Percentiles rank a stretch among this genome's conserved stretches.
Conservation (phyloP, 2,888 invertebrate genomes). For the Fissipunctia ypsillon region DNA sequence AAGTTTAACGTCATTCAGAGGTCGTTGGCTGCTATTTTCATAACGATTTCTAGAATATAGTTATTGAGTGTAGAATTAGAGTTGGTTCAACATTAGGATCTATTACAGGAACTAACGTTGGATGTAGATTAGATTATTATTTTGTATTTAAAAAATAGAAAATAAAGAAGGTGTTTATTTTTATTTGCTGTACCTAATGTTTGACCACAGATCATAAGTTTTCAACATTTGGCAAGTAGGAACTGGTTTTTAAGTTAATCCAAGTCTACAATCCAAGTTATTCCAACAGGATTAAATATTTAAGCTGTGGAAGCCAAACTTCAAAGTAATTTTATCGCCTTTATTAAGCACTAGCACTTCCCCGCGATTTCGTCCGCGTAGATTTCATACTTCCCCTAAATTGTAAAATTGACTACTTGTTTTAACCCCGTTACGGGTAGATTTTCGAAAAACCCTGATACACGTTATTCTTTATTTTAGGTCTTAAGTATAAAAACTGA, state of each 20-base stretch:
- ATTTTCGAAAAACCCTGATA: too few species aligned
- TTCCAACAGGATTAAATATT: background rate
- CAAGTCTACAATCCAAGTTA: background rate
- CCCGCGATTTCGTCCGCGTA: too few species aligned
- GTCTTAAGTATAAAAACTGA: too few species aligned
- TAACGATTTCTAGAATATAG: slow-evolving; percentile 42
- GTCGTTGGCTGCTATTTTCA: slow-evolving; percentile 51
- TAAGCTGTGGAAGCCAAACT: background rate
- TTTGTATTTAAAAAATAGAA: slow-evolving; percentile 10
- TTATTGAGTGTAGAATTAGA: slow-evolving; percentile 38
- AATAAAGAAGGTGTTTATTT: background rate
- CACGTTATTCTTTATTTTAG: too few species aligned
- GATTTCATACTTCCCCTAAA: too few species aligned
- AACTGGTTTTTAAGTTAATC: background rate
- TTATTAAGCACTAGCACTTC: too few species aligned
- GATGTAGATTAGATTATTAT: slow-evolving; percentile 31
- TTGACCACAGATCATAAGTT: background rate
- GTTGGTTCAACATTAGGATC: slow-evolving; percentile 27
- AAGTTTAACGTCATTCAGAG: slow-evolving; percentile 48
- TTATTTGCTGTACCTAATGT: background rate
- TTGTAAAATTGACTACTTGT: too few species aligned
- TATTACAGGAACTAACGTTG: background rate
- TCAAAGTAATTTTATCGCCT: background rate
- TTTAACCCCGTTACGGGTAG: too few species aligned
- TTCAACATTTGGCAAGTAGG: background rate